Conservation (phyloP, 2,888 invertebrate species). For the Neuroscelio doddi region DNA sequence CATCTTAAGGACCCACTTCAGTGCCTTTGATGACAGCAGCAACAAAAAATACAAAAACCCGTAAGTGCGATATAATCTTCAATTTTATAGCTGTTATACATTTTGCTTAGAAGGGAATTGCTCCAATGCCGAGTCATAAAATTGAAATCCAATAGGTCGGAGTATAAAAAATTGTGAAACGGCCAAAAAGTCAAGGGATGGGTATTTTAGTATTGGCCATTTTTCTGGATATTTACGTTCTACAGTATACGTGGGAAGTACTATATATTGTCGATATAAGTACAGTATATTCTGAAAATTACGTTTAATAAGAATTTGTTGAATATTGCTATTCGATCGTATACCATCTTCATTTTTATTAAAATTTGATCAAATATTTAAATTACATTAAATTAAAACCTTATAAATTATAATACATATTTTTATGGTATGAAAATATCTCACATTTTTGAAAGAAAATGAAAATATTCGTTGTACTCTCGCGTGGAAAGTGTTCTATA, state of each 20-base stretch:
- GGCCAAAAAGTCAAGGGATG: conserved; percentile 47
- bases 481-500: too few relatives aligned
- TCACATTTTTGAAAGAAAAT: too few relatives aligned
- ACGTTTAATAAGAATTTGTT: not conserved
- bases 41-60: conserved; percentile 6
- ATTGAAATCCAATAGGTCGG: conserved; percentile 58
- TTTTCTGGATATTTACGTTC: conserved; percentile 39
- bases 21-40: not conserved
- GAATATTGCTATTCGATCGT: not conserved
- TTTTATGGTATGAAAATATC: too few relatives aligned
- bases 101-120: conserved; percentile 59
- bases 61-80: conserved; percentile 49
- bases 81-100: conserved; percentile 58
- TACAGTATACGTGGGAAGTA: conserved; percentile 22
- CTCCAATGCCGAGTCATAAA: conserved; percentile 55
- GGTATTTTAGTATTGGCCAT: conserved; percentile 36
- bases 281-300: conserved; percentile 18
- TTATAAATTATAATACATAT: too few relatives aligned
- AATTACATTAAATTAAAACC: too few relatives aligned
- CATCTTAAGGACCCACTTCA: too few relatives aligned
- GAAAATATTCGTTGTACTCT: too few relatives aligned
- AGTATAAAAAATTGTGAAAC: conserved; percentile 34
- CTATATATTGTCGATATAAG: conserved; percentile 30
- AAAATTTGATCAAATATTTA: not conserved
- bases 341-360: not conserved